A percentile compares a stretch with the other conserved stretches of the same genome.
Conservation (phyloP, 2,797 vertebrate species). For the Cephalopachus bancanus region DNA sequence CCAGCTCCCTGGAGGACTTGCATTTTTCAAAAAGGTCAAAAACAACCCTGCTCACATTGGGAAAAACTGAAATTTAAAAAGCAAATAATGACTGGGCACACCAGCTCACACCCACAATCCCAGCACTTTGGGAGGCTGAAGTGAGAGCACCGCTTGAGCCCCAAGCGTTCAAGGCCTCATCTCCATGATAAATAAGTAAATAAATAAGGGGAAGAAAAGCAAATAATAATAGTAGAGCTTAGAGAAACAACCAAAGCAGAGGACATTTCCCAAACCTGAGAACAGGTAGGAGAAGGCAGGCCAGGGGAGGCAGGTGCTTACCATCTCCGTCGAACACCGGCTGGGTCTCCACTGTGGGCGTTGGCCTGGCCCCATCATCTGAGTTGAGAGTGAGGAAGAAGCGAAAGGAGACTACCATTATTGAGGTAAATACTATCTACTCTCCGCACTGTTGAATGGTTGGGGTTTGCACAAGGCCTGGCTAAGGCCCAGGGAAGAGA, state of each 20-base stretch:
- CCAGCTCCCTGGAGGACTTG: conserved; percentile 68
- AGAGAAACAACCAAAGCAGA: conserved; percentile 68
- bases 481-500: conserved; percentile 91
- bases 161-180: no score
- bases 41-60: conserved; percentile 53
- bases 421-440: conserved; percentile 99
- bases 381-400: conserved; percentile 99
- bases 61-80: conserved; percentile 63
- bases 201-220: background rate
- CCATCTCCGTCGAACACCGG: conserved; percentile 96
- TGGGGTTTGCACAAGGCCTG: conserved; percentile 99
- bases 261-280: conserved; percentile 61
- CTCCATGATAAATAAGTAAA: no score
- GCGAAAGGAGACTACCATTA: conserved; percentile 99
- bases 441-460: conserved; percentile 99
- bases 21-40: conserved; percentile 70
- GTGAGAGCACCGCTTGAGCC: no score
- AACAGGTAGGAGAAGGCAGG: background rate
- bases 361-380: conserved; percentile 99
- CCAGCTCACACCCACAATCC: no score
- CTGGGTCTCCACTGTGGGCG: conserved; percentile 97
- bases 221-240: conserved; percentile 51
- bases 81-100: background rate
- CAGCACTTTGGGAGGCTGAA: no score
- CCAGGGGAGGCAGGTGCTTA: conserved; percentile 86